Percentiles rank a stretch among this genome's conserved stretches.
Conservation (phyloP, 2,888 invertebrate genomes). For the Platycheirus rosarum region DNA sequence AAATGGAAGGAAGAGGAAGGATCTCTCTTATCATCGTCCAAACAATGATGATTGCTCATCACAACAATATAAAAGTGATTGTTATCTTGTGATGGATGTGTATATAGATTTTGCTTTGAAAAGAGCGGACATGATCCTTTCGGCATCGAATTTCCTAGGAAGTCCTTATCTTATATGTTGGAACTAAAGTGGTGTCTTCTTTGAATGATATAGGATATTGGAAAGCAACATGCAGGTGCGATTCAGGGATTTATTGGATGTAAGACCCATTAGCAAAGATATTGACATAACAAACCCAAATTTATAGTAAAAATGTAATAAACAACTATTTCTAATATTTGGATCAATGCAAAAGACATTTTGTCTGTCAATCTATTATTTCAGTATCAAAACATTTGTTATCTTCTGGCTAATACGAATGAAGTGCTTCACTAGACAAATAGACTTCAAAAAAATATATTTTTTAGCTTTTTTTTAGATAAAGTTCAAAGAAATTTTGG, state of each 20-base stretch:
- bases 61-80: conserved; percentile 68
- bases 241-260: neutral
- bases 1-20: conserved; percentile 45
- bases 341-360: too few relatives aligned
- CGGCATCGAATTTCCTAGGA: conserved; percentile 61
- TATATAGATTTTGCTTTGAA: conserved; percentile 34
- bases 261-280: too few relatives aligned
- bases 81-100: conserved; percentile 67
- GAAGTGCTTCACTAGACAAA: too few relatives aligned
- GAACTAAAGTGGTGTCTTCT: conserved; percentile 43
- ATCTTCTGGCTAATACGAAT: too few relatives aligned
- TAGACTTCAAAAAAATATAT: too few relatives aligned
- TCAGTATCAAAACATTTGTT: too few relatives aligned
- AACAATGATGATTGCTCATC: conserved; percentile 72
- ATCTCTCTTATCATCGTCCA: conserved; percentile 60
- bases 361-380: too few relatives aligned
- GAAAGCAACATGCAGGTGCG: conserved; percentile 56
- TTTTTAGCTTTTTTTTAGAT: too few relatives aligned
- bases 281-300: too few relatives aligned
- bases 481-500: too few relatives aligned
- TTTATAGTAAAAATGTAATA: too few relatives aligned
- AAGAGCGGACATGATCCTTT: conserved; percentile 58
- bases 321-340: too few relatives aligned
- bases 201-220: conserved; percentile 9
- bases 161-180: conserved; percentile 42